A percentile compares a stretch with the other conserved stretches of the same genome.
Conservation (phyloP, 2,888 invertebrate genomes). For the Sarcophaga variegata region DNA sequence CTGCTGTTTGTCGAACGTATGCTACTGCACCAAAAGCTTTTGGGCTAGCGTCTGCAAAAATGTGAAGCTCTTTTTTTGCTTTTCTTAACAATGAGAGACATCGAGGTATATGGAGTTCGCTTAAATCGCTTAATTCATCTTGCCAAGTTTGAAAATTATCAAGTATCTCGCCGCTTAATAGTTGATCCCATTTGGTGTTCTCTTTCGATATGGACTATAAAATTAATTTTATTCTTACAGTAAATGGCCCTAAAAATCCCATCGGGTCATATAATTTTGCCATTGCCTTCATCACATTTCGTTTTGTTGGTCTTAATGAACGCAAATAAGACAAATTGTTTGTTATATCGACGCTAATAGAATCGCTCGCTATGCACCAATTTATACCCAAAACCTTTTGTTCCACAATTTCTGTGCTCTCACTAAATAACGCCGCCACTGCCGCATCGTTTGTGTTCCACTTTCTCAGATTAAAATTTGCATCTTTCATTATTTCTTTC, state of each 20-base stretch:
- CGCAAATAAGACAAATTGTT: slow-evolving; percentile 36
- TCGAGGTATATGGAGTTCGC: slow-evolving; percentile 17
- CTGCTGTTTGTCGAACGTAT: slow-evolving; percentile 43
- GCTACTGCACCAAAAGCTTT: slow-evolving; percentile 63
- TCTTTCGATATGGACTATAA: slow-evolving; percentile 41
- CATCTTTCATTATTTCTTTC: slow-evolving; percentile 54
- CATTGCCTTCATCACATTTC: slow-evolving; percentile 54
- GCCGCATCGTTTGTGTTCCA: slow-evolving; percentile 62
- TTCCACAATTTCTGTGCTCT: neutral
- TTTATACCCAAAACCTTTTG: slow-evolving; percentile 61
- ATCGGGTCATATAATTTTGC: slow-evolving; percentile 59
- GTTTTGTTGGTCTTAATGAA: slow-evolving; percentile 40
- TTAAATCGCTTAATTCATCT: slow-evolving; percentile 15
- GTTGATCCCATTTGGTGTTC: slow-evolving; percentile 43
- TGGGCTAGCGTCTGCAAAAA: slow-evolving; percentile 60
- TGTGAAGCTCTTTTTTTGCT: slow-evolving; percentile 28
- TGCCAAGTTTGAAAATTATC: slow-evolving; percentile 23
- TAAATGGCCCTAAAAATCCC: slow-evolving; percentile 57
- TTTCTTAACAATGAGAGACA: slow-evolving; percentile 18
- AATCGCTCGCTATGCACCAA: slow-evolving; percentile 48
- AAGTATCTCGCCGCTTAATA: slow-evolving; percentile 20
- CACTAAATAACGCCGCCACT: neutral
- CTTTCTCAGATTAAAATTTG: slow-evolving; percentile 19
- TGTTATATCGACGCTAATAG: slow-evolving; percentile 39
- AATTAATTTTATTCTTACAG: slow-evolving; percentile 59